Base-by-base conservation (phyloP, 2,888 invertebrate genomes). In the Microctonus aethiopoides region DNA sequence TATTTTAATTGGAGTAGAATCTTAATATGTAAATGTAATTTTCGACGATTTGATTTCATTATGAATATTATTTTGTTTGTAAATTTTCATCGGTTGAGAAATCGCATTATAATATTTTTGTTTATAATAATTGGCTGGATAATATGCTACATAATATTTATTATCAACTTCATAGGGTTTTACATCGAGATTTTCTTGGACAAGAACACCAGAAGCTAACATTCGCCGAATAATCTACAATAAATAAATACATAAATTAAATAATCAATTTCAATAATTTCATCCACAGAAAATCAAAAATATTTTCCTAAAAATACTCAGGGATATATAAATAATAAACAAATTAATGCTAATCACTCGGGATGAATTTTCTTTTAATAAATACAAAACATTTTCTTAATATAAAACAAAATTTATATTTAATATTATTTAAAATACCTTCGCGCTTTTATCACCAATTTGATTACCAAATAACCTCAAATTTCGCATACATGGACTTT, bases 31-130 rank as follows among this genome's bases (percentile, higher is more conserved):
- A 51, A 51, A 51, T n/a, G 16, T n/a, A 51, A 20, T 16, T 51
- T 20, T 51, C 2, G 46, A 16, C 9, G 3, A 2, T 10, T n/a
- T 51, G 6, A 2, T 20, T 20, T 9, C 20, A 16, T 51, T 6
- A n/a, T n/a, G n/a, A n/a, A n/a, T n/a, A n/a, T n/a, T n/a, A n/a
- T n/a, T n/a, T n/a, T n/a, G n/a, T n/a, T n/a, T 71, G 70, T 2
- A 68, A 68, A 36, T 52, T 68, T 10, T 87, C 89, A 59, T 85
- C 88, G 16, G n/a, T n/a, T n/a, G n/a, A n/a, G 89, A 88, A 76
- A 87, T 77, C 74, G 89, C 89, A 71, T 89, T 87, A 66, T 90
- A 91, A 83, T 90, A 90, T 9, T 88, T 39, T 68, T 89, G 89
- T 61, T 90, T 89, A 75, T 88, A 90, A 67, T 88, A 87, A 76